phyloP scores from a whole-genome alignment of 2,888 invertebrate genomes.

The Halictus ligatus region DNA sequence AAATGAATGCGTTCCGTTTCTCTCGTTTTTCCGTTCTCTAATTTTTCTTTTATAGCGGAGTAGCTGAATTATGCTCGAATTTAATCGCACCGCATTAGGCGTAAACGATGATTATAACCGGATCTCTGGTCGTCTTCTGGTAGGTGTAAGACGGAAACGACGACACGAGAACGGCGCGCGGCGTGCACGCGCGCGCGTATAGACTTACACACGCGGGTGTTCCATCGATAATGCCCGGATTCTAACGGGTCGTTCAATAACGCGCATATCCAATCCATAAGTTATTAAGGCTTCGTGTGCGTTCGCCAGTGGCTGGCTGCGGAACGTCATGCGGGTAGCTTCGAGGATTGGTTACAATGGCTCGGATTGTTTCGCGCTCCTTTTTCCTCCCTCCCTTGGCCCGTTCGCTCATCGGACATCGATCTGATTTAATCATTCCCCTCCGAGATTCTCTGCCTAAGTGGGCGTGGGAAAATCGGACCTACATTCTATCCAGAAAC shows the following conservation, averaged over 20 bases:
- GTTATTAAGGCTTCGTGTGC: conserved; percentile 80
- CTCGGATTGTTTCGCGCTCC: conserved; percentile 48
- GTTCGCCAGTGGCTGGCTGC: conserved; percentile 70
- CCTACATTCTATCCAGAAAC: not conserved
- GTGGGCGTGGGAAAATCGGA: not conserved
- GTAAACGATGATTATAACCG: not conserved
- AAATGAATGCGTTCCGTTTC: not conserved
- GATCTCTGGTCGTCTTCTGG: not conserved
- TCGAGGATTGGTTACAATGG: conserved; percentile 79
- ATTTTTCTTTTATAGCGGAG: not conserved
- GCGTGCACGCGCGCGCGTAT: conserved; percentile 14
- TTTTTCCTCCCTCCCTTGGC: conserved; percentile 19
- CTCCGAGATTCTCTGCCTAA: conserved; percentile 5
- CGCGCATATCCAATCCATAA: conserved; percentile 79
- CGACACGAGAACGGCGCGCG: not conserved
- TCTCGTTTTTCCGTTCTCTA: not conserved
- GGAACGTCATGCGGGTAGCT: conserved; percentile 74
- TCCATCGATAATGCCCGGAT: conserved; percentile 81
- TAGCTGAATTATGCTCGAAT: not conserved
- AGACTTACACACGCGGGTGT: conserved; percentile 58
- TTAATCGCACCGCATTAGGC: not conserved
- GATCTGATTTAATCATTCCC: conserved; percentile 31
- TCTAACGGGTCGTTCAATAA: conserved; percentile 80
- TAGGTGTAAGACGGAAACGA: conserved; percentile 24
- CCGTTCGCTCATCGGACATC: conserved; percentile 22